Evolutionary conservation across 2,113 vertebrate genomes (phyloP).

Genomic region (Campylorhamphus procurvoides): DNA sequence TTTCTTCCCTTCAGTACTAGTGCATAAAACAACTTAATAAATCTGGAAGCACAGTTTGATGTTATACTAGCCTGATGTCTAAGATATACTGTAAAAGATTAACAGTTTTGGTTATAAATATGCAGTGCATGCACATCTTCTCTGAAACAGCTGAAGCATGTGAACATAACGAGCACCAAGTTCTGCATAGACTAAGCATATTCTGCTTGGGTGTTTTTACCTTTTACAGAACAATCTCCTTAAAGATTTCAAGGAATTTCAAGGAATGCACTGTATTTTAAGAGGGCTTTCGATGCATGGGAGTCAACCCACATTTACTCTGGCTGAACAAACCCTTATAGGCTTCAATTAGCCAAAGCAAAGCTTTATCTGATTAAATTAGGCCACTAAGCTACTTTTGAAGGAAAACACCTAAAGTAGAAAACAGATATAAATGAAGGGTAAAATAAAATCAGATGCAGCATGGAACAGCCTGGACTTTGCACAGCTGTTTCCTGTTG

Average conservation of each 20-base stretch:
- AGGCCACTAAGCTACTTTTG: slow-evolving; percentile 6
- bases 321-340: background rate
- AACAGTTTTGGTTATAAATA: background rate
- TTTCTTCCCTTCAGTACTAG: background rate
- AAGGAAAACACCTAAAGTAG: background rate
- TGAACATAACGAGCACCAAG: background rate
- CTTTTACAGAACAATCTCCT: background rate
- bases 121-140: background rate
- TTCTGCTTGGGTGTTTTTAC: background rate
- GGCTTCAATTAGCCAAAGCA: background rate
- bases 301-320: slow-evolving; percentile 9
- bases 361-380: slow-evolving; percentile 22
- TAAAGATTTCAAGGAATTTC: background rate
- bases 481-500: background rate
- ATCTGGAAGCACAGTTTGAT: background rate
- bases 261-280: background rate
- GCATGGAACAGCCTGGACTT: background rate
- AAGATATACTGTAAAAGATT: background rate
- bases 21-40: background rate
- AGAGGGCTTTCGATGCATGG: background rate
- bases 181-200: background rate
- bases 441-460: background rate
- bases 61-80: background rate
- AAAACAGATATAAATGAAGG: background rate
- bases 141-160: background rate